Base-by-base conservation (phyloP, 2,888 invertebrate species). In the Heliconius erato region DNA sequence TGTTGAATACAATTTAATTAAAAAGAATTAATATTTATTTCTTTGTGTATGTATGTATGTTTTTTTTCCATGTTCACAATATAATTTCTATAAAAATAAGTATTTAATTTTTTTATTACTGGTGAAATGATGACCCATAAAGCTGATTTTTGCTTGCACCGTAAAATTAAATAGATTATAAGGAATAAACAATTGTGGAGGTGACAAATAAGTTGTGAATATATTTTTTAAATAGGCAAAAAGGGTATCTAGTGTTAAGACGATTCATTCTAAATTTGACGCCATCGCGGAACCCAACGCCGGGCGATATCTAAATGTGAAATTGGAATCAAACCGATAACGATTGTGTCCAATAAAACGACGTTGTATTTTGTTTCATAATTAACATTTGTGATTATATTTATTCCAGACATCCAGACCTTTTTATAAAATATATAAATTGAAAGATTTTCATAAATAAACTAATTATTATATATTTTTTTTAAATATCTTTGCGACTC, bases 171-270 rank as follows among this genome's bases (percentile, higher is more conserved):
- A 59, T 84, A 81, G 79, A 49, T 68, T 44, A 49, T 79, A 84
- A 79, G 59, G 14, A 14, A 19, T 23, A 49, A 63, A 59, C 79
- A 78, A 84, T 83, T 81, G 69, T 85, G 74, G 84, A 80, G 83
- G 83, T 63, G 63, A 11, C n/a, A n/a, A 63, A 63, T 54, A 19
- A 54, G n/a, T n/a, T 11, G n/a, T 63, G 11, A 63, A n/a, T 9
- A 63, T 63, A 63, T 0, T 54, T 54, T 54, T 54, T 19, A 54
- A 23, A 54, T 54, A 54, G 54, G 7, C 19, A 54, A 54, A 54
- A 54, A 63, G 11, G n/a, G n/a, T n/a, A 3, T 3, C 63, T 63
- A n/a, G 63, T 63, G 63, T n/a, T 23, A 59, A 59, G 19, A 68
- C 32, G 9, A 28, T 35, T 28, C 32, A 19, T 35, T 32, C 32